A percentile compares a stretch with the other conserved stretches of the same genome.
phyloP scores from a whole-genome alignment of 2,113 vertebrate species.

The Tenrec ecaudatus region DNA sequence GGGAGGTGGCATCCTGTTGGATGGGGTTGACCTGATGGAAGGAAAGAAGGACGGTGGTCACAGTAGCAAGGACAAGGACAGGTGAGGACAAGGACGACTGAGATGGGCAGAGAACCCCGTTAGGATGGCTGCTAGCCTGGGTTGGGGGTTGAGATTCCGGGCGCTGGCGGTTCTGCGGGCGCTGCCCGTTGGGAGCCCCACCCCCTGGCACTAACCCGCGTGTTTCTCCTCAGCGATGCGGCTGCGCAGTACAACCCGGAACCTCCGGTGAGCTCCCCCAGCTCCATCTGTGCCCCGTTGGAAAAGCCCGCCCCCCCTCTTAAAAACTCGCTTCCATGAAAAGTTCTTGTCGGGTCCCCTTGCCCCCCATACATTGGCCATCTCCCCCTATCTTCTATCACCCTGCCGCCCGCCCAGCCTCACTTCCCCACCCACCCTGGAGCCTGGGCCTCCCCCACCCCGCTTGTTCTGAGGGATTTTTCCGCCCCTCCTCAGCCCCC shows the following conservation, averaged over 20 bases:
- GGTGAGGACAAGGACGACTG: neutral
- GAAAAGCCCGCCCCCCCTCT: neutral
- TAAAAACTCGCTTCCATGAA: neutral
- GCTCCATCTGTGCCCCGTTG: neutral
- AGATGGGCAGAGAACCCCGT: neutral
- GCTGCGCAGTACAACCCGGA: conserved; percentile 86
- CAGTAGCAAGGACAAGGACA: neutral
- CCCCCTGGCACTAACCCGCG: neutral
- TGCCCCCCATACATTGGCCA: too few relatives aligned
- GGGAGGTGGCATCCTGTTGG: neutral
- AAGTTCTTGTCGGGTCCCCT: neutral
- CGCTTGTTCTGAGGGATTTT: conserved; percentile 14
- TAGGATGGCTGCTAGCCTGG: neutral
- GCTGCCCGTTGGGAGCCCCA: conserved; percentile 13
- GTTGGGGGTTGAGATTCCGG: neutral
- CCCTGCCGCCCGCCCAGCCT: neutral
- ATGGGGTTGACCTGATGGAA: neutral
- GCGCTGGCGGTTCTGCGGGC: neutral
- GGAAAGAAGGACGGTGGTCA: neutral
- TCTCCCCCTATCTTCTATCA: neutral
- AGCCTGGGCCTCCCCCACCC: neutral
- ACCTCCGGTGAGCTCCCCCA: conserved; percentile 81
- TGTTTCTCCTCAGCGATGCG: conserved; percentile 78
- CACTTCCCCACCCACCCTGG: neutral
- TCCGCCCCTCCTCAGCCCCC: conserved; percentile 75